Percentiles rank a stretch among this genome's conserved stretches.
phyloP scores from a whole-genome alignment of 92 coral and sea anemone species.

The Montipora capitata region DNA sequence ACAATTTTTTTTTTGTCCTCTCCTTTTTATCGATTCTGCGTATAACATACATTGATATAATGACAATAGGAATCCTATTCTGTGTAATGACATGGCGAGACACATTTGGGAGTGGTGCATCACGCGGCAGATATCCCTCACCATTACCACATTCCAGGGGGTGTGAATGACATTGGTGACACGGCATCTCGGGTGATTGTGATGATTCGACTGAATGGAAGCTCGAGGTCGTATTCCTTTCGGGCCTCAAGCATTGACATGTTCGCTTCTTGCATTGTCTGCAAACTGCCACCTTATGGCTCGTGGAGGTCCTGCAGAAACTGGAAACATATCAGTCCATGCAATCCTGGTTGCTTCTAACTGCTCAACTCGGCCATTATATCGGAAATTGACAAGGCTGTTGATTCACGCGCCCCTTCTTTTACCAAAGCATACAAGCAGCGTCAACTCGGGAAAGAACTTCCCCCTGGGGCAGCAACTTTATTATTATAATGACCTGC shows the following conservation, averaged over 20 bases:
- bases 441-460: slow-evolving; percentile 21
- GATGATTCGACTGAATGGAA: slow-evolving; percentile 67
- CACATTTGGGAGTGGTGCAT: no score
- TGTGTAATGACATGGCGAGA: no score
- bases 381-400: slow-evolving; percentile 59
- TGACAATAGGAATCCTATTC: no score
- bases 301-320: slow-evolving; percentile 61
- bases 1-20: no score
- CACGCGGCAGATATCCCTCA: no score
- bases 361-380: slow-evolving; percentile 78
- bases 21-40: no score
- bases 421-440: slow-evolving; percentile 37
- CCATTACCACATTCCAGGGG: slow-evolving; percentile 55
- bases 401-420: slow-evolving; percentile 43
- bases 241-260: slow-evolving; percentile 43
- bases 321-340: slow-evolving; percentile 50
- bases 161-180: slow-evolving; percentile 47
- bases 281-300: slow-evolving; percentile 40
- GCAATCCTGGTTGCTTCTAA: slow-evolving; percentile 65
- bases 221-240: slow-evolving; percentile 23
- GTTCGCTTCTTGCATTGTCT: slow-evolving; percentile 65
- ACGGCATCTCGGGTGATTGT: slow-evolving; percentile 45
- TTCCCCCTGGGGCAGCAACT: slow-evolving; percentile 45
- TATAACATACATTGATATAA: no score
- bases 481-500: slow-evolving; percentile 42